Conservation (phyloP, 2,888 invertebrate genomes). For the Cantharis lateralis region DNA sequence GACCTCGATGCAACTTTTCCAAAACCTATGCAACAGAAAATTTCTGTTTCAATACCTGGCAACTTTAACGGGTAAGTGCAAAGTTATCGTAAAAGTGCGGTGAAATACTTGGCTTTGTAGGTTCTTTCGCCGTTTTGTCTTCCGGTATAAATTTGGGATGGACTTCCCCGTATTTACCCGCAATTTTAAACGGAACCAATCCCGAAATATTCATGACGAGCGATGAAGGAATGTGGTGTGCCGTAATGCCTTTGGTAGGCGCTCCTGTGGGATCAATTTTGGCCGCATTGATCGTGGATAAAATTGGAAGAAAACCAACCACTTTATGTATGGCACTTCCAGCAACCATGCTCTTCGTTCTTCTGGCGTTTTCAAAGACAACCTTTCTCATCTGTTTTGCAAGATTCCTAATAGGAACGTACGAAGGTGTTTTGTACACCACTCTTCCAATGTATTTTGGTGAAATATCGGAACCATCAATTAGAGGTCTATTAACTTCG, state of each 20-base stretch:
- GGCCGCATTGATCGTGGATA: conserved; percentile 66
- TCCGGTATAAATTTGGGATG: conserved; percentile 57
- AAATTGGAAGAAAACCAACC: conserved; percentile 64
- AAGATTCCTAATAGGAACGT: conserved; percentile 59
- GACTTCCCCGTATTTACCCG: conserved; percentile 64
- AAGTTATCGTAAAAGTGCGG: not conserved
- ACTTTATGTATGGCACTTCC: conserved; percentile 45
- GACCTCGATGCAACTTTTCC: not conserved
- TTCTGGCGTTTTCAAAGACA: conserved; percentile 63
- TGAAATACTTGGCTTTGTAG: conserved; percentile 33
- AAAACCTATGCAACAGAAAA: not conserved
- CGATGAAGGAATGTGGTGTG: conserved; percentile 65
- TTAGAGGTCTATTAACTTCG: conserved; percentile 65
- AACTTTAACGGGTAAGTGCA: conserved; percentile 45
- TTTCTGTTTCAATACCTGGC: conserved; percentile 37
- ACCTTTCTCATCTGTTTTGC: conserved; percentile 61
- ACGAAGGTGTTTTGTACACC: conserved; percentile 54
- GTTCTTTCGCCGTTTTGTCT: conserved; percentile 44
- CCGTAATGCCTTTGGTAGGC: conserved; percentile 68
- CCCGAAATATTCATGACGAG: conserved; percentile 59
- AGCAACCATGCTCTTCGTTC: conserved; percentile 64
- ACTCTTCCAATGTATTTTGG: conserved; percentile 63
- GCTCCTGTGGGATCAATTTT: conserved; percentile 66
- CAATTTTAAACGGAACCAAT: conserved; percentile 53
- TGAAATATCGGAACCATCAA: conserved; percentile 62